Base-by-base conservation (phyloP, 2,113 vertebrate species). In the Pterocles orientalis region DNA sequence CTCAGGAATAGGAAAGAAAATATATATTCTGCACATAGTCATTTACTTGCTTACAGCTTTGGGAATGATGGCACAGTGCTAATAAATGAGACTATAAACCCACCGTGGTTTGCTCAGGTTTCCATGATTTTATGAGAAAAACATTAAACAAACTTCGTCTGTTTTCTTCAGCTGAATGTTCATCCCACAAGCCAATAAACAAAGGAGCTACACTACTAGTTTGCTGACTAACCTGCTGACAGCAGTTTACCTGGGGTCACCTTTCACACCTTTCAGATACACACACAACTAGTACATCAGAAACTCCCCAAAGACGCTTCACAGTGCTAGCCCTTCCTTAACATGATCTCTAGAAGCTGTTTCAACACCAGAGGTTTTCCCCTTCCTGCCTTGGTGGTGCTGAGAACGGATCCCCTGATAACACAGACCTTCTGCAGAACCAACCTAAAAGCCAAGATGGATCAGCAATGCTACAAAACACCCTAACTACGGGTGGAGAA, bases 391-490 rank as follows among this genome's bases (percentile, higher is more conserved):
- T 26, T 33, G 48, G 2, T 5, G 18, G 20, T 50, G 57, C 47
- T 41, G 33, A 69, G 78, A 82, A 21, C 50, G 62, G n/a, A 31
- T 1, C 19, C 43, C 51, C 7, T 12, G 8, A 31, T 5, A 65
- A 28, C 1, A 0, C 2, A 57, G 20, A 29, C 18, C 6, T 28
- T 11, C 25, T 26, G 18, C 4, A 57, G 4, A n/a, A 18, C 33
- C 25, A 19, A 36, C 15, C 57, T 20, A 8, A 70, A 41, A 75
- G 41, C 47, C 66, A 21, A 18, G 24, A 51, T 3, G 15, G 26
- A 3, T 18, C 60, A 43, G 31, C 51, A 61, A 0, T 8, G 7
- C 69, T 10, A 11, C 21, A 43, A 39, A 47, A 39, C 41, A 31
- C 7, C 41, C 5, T 1, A 17, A 17, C 5, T 10, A 5, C 12